Evolutionary conservation across 2,797 vertebrate genomes (phyloP), one percentile per base, ranked within the genome.

Genomic region (Peromyscus nudipes): DNA sequence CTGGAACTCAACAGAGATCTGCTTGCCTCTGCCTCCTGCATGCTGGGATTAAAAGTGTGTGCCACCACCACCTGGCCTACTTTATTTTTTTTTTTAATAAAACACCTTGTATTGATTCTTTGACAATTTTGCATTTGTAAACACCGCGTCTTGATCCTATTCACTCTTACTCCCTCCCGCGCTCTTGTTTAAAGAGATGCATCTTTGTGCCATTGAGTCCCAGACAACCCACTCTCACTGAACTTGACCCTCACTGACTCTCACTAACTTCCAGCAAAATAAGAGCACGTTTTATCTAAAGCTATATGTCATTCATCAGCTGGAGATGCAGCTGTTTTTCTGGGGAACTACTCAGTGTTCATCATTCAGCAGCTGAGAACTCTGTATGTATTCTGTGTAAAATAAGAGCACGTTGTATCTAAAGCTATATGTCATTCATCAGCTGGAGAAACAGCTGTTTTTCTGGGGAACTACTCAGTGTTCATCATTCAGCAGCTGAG

Each of bases 271-370:
- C 13, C 23, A 85, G 43, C 43, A 90, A 94, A 82, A 13, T 37
- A 77, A 77, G 76, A 92, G 34, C 40, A n/a, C 55, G 76, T 80
- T 89, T 17, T 60, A 86, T 73, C 2, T 43, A 92, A 92, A 87
- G 40, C 82, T 79, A 6, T 81, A 16, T 12, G 34, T 79, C 69
- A 40, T 75, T 83, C 55, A 90, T 34, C 43, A 89, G 16, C 34
- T 27, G 16, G 69, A 43, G 14, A 73, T 71, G 71, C 37, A 82
- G 80, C 19, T 25, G 5, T 40, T 49, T 60, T 60, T 60, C 40
- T 95, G 49, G 92, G 67, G 40, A 89, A 82, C 73, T 96, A 14
- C 84, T 86, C 80, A 81, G 29, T 96, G 85, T 65, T 94, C 31
- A 21, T 80, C 40, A 40, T 76, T 84, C n/a, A 60, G 83, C 79